Conservation (phyloP, 2,888 invertebrate genomes). For the Acleris laterana region DNA sequence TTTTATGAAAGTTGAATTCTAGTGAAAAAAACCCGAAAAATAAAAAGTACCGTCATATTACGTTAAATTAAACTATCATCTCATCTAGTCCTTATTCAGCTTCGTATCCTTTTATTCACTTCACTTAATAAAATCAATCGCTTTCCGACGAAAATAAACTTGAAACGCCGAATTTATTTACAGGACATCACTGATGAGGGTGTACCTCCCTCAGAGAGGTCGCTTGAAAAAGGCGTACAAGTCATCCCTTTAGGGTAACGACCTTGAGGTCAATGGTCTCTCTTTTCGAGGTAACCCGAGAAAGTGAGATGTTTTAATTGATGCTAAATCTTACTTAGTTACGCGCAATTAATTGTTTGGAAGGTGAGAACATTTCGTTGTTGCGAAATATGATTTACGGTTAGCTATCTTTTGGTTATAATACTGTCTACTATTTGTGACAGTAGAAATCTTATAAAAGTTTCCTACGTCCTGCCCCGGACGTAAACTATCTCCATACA, state of each 20-base stretch:
- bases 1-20: too few relatives aligned
- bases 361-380: not conserved
- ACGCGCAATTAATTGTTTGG: conserved; percentile 17
- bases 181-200: too few relatives aligned
- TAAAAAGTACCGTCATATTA: too few relatives aligned
- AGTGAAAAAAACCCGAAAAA: too few relatives aligned
- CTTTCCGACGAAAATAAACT: not conserved
- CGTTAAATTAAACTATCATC: too few relatives aligned
- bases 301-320: conserved; percentile 16
- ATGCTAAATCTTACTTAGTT: conserved; percentile 8
- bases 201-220: not conserved
- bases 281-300: not conserved
- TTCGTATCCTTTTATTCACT: not conserved
- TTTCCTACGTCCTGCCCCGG: too few relatives aligned
- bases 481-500: too few relatives aligned
- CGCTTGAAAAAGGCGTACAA: conserved; percentile 5
- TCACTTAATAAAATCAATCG: not conserved
- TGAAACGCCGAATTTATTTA: not conserved
- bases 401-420: too few relatives aligned
- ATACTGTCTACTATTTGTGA: too few relatives aligned
- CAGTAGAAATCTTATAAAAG: too few relatives aligned
- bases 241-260: conserved; percentile 12
- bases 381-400: too few relatives aligned
- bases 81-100: too few relatives aligned
- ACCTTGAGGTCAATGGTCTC: conserved; percentile 17